These are phyloP conservation scores for Lampris megalopsis DNA, from an alignment of 2,113 vertebrate species.

Conservation along the genomic window DNA sequence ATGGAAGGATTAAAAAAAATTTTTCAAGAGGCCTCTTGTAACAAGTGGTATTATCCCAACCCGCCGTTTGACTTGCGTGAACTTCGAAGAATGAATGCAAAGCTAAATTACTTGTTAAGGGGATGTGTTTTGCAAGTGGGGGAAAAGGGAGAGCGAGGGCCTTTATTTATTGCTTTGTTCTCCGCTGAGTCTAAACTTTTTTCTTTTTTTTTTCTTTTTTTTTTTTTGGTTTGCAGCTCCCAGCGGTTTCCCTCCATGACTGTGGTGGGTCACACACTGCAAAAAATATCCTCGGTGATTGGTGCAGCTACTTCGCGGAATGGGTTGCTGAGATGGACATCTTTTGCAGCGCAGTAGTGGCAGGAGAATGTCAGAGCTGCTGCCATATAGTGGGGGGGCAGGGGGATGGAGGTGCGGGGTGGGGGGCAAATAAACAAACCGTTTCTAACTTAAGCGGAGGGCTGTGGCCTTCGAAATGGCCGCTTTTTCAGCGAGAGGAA, in stretches of 20 bases:
- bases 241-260: constrained; percentile 14
- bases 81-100: too few relatives aligned
- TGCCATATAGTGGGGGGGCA: constrained; percentile 18
- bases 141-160: constrained; percentile 16
- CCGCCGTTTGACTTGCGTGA: too few relatives aligned
- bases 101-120: too few relatives aligned
- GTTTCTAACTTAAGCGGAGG: constrained; percentile 64
- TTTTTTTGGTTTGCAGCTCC: background rate
- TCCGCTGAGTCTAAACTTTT: background rate
- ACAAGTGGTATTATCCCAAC: too few relatives aligned
- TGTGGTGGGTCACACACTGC: background rate
- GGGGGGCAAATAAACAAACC: constrained; percentile 63
- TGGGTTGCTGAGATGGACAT: constrained; percentile 38
- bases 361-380: constrained; percentile 49
- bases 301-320: constrained; percentile 48
- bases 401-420: too few relatives aligned
- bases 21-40: too few relatives aligned
- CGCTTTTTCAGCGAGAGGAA: constrained; percentile 71
- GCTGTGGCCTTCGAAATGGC: constrained; percentile 50
- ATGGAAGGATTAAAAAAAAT: too few relatives aligned
- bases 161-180: constrained; percentile 49
- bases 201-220: background rate
- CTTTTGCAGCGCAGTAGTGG: constrained; percentile 22
- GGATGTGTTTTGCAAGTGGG: constrained; percentile 12
- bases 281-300: constrained; percentile 36